phyloP scores from a whole-genome alignment of 2,888 invertebrate species.

The Fragum sueziense region DNA sequence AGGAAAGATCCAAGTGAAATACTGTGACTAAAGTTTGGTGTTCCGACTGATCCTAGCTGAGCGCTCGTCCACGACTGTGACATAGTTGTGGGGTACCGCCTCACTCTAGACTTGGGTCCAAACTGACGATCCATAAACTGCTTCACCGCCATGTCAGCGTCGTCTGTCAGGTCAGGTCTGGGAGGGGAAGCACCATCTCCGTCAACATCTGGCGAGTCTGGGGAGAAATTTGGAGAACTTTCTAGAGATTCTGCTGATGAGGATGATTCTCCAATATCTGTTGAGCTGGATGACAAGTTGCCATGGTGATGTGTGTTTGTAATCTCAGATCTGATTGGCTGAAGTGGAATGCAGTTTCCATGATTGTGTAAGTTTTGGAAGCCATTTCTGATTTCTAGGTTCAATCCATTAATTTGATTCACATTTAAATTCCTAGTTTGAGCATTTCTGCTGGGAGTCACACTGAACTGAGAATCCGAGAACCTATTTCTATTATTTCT shows the following conservation, averaged over 20 bases:
- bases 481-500: conserved; percentile 41
- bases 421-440: conserved; percentile 24
- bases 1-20: conserved; percentile 50
- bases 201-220: conserved; percentile 49
- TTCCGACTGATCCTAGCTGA: conserved; percentile 21
- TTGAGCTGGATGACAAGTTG: conserved; percentile 46
- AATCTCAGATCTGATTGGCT: conserved; percentile 9
- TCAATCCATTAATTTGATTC: conserved; percentile 34
- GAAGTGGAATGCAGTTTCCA: conserved; percentile 13
- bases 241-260: conserved; percentile 54
- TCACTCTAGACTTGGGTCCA: conserved; percentile 39
- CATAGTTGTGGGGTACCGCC: conserved; percentile 54
- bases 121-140: conserved; percentile 57
- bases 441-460: conserved; percentile 25
- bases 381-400: conserved; percentile 48
- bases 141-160: conserved; percentile 56
- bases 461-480: conserved; percentile 48
- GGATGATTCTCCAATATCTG: conserved; percentile 60
- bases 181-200: neutral
- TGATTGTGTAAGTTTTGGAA: conserved; percentile 40
- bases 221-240: conserved; percentile 43
- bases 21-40: conserved; percentile 48
- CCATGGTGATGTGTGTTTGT: neutral
- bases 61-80: conserved; percentile 61
- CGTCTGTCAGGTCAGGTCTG: conserved; percentile 29